Evolutionary conservation across 2,888 invertebrate genomes (phyloP).

Genomic region (Drosophila tripunctata): DNA sequence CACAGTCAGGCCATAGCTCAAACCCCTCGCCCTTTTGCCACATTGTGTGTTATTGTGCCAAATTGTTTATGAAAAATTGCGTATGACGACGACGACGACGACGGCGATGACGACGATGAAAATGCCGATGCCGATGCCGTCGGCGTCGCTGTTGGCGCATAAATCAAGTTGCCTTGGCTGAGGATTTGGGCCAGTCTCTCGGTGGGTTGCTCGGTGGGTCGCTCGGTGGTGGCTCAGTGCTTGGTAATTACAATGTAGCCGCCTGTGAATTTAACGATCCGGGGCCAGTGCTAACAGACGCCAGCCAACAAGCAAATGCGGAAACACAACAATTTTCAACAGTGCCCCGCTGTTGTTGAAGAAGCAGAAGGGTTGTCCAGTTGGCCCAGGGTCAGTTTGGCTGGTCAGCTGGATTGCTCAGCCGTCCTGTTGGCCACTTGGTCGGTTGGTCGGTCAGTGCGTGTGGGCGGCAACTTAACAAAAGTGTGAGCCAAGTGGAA

Average conservation of each 20-base stretch:
- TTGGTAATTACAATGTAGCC: constrained; percentile 79
- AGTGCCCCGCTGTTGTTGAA: constrained; percentile 34
- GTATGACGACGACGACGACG: constrained; percentile 58
- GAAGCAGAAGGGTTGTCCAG: constrained; percentile 22
- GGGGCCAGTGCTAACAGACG: constrained; percentile 51
- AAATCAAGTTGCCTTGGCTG: constrained; percentile 74
- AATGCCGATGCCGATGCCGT: constrained; percentile 29
- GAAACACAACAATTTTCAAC: constrained; percentile 67
- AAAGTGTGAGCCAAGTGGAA: constrained; percentile 80
- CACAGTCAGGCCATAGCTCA: constrained; percentile 17
- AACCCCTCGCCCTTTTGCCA: constrained; percentile 24
- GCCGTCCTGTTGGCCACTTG: constrained; percentile 10
- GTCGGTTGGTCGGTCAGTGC: constrained; percentile 60
- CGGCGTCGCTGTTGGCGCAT: constrained; percentile 68
- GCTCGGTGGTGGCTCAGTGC: constrained; percentile 31
- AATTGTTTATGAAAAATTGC: constrained; percentile 81
- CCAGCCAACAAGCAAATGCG: constrained; percentile 63
- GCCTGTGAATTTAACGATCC: constrained; percentile 80
- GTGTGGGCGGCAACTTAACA: constrained; percentile 69
- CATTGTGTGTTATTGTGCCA: constrained; percentile 75
- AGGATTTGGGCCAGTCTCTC: constrained; percentile 70
- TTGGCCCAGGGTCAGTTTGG: constrained; percentile 31
- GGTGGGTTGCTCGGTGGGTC: constrained; percentile 45
- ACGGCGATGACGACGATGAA: constrained; percentile 15
- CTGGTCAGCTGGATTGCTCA: constrained; percentile 44